These are phyloP conservation scores for Temnothorax ravouxi DNA, from an alignment of 2,888 invertebrate species.

Conservation along the genomic window DNA sequence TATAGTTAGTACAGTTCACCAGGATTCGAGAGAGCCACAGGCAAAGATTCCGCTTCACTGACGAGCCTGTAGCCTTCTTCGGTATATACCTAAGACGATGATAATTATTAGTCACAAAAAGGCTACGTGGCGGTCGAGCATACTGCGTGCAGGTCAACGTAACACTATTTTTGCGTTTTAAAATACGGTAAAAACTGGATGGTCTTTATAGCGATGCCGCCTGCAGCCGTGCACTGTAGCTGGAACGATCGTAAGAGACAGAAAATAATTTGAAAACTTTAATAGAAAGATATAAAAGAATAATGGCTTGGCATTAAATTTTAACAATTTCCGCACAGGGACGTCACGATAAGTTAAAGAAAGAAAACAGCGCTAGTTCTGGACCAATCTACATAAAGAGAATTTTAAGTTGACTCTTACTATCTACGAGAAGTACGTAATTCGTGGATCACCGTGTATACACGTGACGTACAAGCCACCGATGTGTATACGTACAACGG, in stretches of 20 bases:
- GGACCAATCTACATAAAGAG: too few species aligned
- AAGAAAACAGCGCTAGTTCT: too few species aligned
- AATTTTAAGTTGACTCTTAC: background rate
- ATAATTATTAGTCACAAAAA: slow-evolving; percentile 68
- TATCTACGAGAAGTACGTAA: background rate
- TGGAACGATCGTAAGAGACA: background rate
- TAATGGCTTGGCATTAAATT: too few species aligned
- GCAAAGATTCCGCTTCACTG: slow-evolving; percentile 47
- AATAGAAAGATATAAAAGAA: background rate
- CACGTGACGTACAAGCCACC: slow-evolving; percentile 21
- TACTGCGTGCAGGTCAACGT: slow-evolving; percentile 73
- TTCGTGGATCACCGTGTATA: slow-evolving; percentile 38
- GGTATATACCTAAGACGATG: slow-evolving; percentile 37
- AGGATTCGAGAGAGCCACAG: slow-evolving; percentile 22
- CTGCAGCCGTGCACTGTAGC: background rate
- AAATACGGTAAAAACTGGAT: slow-evolving; percentile 77
- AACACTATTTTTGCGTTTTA: slow-evolving; percentile 78
- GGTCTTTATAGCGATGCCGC: slow-evolving; percentile 38
- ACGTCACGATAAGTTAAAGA: too few species aligned
- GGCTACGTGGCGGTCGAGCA: slow-evolving; percentile 38
- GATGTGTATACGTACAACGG: slow-evolving; percentile 45
- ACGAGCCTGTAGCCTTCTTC: background rate
- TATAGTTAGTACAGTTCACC: too few species aligned
- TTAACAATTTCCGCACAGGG: too few species aligned
- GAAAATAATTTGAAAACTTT: background rate